A percentile compares a stretch with the other conserved stretches of the same genome.
Conservation (phyloP, 1,140 invertebrate genomes). For the Sesamia nonagrioides region DNA sequence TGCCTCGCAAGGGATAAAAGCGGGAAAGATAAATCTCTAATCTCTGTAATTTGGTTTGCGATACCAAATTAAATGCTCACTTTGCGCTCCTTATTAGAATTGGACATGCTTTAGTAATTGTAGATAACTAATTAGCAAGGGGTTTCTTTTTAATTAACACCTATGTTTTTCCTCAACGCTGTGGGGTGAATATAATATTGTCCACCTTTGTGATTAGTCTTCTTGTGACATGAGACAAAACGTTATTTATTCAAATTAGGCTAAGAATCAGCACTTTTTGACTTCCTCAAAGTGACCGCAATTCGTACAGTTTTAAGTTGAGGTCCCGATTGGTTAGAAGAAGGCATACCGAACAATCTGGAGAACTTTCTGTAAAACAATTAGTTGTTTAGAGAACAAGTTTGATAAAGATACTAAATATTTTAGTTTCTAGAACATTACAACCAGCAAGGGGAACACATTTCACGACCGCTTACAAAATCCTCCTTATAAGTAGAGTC, state of each 20-base stretch:
- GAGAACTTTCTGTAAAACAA: neutral
- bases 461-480: conserved; percentile 25
- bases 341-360: neutral
- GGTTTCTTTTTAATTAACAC: no score
- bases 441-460: neutral
- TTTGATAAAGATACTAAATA: no score
- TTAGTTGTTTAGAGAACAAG: no score
- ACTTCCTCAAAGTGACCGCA: no score
- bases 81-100: neutral
- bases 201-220: no score
- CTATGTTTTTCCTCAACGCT: no score
- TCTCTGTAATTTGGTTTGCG: neutral
- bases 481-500: conserved; percentile 40
- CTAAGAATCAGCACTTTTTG: no score
- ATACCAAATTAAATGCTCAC: conserved; percentile 6
- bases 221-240: no score
- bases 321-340: no score
- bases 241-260: no score
- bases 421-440: neutral
- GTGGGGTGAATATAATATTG: no score
- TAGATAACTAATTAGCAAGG: neutral
- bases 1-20: conserved; percentile 11
- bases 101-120: neutral
- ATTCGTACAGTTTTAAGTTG: no score
- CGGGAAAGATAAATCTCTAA: conserved; percentile 30